Conservation (phyloP, 2,888 invertebrate species). For the Coronaproctus castanopsis region DNA sequence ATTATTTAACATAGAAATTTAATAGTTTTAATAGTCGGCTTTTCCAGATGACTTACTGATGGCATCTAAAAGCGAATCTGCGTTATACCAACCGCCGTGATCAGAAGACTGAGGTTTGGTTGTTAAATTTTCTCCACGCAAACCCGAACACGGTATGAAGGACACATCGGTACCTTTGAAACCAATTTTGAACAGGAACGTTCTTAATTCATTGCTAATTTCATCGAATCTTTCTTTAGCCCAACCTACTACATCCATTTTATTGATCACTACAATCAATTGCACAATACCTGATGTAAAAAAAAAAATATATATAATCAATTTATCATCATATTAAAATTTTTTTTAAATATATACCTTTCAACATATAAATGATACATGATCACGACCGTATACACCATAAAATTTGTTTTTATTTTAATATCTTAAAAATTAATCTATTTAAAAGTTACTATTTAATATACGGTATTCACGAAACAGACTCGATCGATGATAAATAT, state of each 20-base stretch:
- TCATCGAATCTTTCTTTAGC: slow-evolving; percentile 74
- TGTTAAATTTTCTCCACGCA: slow-evolving; percentile 83
- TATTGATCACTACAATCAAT: slow-evolving; percentile 86
- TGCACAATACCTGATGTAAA: slow-evolving; percentile 60
- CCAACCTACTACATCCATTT: slow-evolving; percentile 92
- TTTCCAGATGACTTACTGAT: slow-evolving; percentile 37
- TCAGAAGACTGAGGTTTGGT: slow-evolving; percentile 33
- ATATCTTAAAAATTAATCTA: too few species aligned
- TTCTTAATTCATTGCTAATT: slow-evolving; percentile 58
- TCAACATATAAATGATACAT: too few species aligned
- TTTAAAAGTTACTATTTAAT: too few species aligned
- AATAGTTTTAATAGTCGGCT: neutral
- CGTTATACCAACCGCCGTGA: slow-evolving; percentile 46
- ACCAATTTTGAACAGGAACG: slow-evolving; percentile 75
- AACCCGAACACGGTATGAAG: slow-evolving; percentile 86
- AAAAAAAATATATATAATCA: neutral
- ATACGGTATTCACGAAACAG: too few species aligned
- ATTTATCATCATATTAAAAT: too few species aligned
- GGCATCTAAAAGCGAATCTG: slow-evolving; percentile 62
- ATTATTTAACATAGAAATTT: neutral
- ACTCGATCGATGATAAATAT: too few species aligned
- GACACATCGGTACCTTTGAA: slow-evolving; percentile 69
- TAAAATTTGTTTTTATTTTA: too few species aligned
- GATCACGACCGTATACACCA: too few species aligned
- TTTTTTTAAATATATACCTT: too few species aligned